Base-by-base conservation (phyloP, 2,888 invertebrate species). In the Cremastobaeus sp. region DNA sequence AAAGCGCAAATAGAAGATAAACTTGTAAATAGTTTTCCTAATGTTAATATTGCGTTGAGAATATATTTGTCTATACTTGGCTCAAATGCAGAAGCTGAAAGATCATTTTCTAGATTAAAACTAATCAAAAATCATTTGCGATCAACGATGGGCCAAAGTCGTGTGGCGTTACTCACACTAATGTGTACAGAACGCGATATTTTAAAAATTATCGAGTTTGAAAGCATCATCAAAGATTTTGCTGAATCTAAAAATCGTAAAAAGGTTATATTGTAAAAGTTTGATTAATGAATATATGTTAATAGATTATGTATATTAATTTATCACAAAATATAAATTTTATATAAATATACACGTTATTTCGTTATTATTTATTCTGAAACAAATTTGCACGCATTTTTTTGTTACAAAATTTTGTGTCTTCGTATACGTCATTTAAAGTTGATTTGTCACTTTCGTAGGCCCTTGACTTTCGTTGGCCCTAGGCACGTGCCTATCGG, bases 191-290 rank as follows among this genome's bases (percentile, higher is more conserved):
- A 39, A 39, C 17, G 37, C 9, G 37, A 39, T 39, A 17, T 39
- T 39, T 39, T 39, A 39, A 34, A 34, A 34, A 34, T 12, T 34
- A 34, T 34, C 34, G 11, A 34, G 12, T 11, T 12, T 34, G 34
- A 34, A 34, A 34, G 34, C 34, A 34, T 34, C 34, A 34, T 34
- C 9, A 9, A 34, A 34, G 34, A 34, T 34, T 34, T 34, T 9
- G 34, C 34, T 34, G 1, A 34, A 34, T 34, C 34, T 34, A 34
- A 34, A 34, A 34, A 34, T 34, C 34, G 34, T 34, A 34, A 34
- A 34, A 34, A 34, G 34, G 34, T 34, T 34, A 34, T 34, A 34
- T 34, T 34, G 34, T 34, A 34, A 34, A 34, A 11, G 34, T 34
- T 34, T 34, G 34, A 11, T 34, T 34, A 34, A 11, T 34, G 1